phyloP scores from a whole-genome alignment of 2,113 vertebrate species.

The Butorides virescens region DNA sequence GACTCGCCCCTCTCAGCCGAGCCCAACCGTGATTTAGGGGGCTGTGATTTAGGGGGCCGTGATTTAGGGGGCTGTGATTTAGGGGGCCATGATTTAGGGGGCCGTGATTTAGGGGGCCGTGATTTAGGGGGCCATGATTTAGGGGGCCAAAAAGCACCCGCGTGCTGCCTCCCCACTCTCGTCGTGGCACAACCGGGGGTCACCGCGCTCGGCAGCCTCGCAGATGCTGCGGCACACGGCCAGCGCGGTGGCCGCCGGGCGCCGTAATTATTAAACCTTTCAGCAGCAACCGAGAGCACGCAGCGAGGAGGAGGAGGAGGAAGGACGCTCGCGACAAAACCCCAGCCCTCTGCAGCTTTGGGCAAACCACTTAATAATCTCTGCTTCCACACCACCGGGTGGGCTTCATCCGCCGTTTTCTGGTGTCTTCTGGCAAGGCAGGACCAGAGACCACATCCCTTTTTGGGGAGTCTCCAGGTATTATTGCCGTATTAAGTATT shows the following conservation, averaged over 20 bases:
- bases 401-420: neutral
- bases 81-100: too few species aligned
- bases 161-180: too few species aligned
- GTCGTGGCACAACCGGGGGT: too few species aligned
- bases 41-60: too few species aligned
- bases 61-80: too few species aligned
- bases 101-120: too few species aligned
- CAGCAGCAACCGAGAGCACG: fast-evolving
- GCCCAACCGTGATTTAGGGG: neutral
- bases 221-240: neutral
- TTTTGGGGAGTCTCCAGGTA: neutral
- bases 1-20: neutral
- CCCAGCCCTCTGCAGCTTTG: neutral
- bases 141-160: neutral
- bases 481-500: neutral
- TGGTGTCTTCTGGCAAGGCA: neutral
- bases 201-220: neutral
- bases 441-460: neutral
- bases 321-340: neutral
- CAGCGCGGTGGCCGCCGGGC: neutral
- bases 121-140: too few species aligned
- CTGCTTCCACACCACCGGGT: neutral
- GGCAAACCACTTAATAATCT: neutral
- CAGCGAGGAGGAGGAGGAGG: neutral
- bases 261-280: neutral